Evolutionary conservation across 1,140 invertebrate genomes (phyloP), one percentile per base, ranked within the genome.

Genomic region (Musca vetustissima): DNA sequence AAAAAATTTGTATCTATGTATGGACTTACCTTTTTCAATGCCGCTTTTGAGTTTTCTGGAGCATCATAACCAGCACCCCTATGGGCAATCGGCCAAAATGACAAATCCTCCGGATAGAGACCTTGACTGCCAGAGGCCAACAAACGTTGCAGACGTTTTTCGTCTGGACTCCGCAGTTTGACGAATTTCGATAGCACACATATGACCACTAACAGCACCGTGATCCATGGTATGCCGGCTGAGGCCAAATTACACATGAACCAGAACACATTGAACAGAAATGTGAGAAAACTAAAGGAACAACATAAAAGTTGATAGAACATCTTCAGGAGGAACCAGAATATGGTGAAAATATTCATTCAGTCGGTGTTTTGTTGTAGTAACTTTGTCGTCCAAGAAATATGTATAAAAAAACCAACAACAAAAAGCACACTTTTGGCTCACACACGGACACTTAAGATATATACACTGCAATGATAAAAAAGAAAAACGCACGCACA

Each of bases 161-260:
- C 76, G 67, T 80, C 74, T 4, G 80, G 78, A 64, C 74, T 78
- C 13, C 76, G 77, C 24, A 82, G 70, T 66, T 80, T 81, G 3
- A 82, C 73, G 32, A 82, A 82, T 55, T 82, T 82, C 1, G 80
- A 82, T 21, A 71, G 78, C 24, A 82, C 72, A 73, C 80, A 82
- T 8, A 78, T 73, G 14, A 77, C 64, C 21, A 82, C 47, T 48
- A 82, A 50, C 1, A 77, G 73, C 15, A 82, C 64, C 3, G 75
- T 82, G 53, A 78, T 74, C 78, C 80, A 82, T 0, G 80, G 80
- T 50, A 82, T 75, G 36, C 68, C 66, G 19, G 69, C 69, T 14
- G 69, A 79, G 13, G 80, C 79, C 66, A 82, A 49, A 49, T 78
- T 81, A 67, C 80, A 82, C 50, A 76, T 69, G n/a, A 82, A 72